phyloP scores from a whole-genome alignment of 2,113 vertebrate genomes.

The Nannospalax galili region DNA sequence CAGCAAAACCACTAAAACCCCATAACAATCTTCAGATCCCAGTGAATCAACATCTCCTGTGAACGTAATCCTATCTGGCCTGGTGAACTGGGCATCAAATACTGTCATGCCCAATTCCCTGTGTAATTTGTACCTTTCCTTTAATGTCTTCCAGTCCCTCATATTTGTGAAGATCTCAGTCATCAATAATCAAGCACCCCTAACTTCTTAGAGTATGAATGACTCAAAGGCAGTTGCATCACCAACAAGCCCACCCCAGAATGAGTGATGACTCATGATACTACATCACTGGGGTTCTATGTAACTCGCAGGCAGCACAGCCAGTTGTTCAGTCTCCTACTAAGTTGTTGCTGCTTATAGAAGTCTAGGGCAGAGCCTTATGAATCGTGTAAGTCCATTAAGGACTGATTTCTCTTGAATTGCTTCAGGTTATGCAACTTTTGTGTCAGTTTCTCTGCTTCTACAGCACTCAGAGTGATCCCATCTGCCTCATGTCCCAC shows the following conservation, averaged over 20 bases:
- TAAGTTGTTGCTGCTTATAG: not conserved
- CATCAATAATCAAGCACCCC: not conserved
- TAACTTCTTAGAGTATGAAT: not conserved
- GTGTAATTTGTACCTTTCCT: not conserved
- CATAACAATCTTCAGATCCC: not conserved
- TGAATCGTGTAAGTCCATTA: not conserved
- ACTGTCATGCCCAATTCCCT: not conserved
- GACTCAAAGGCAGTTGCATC: not conserved
- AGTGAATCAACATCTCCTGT: not conserved
- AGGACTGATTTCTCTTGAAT: not conserved
- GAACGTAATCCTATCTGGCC: not conserved
- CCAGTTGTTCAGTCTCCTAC: not conserved
- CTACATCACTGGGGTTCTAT: not conserved
- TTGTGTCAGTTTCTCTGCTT: not conserved
- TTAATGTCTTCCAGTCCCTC: not conserved
- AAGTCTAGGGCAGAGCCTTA: not conserved
- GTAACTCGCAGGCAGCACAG: not conserved
- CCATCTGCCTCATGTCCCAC: not conserved
- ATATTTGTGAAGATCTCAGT: not conserved
- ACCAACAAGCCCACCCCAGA: not conserved
- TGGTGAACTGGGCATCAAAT: not conserved
- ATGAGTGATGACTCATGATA: not conserved
- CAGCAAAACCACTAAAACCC: not conserved
- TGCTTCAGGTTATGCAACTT: not conserved
- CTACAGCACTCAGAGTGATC: not conserved